phyloP scores from a whole-genome alignment of 2,113 vertebrate species.

The Rhizomys pruinosus region DNA sequence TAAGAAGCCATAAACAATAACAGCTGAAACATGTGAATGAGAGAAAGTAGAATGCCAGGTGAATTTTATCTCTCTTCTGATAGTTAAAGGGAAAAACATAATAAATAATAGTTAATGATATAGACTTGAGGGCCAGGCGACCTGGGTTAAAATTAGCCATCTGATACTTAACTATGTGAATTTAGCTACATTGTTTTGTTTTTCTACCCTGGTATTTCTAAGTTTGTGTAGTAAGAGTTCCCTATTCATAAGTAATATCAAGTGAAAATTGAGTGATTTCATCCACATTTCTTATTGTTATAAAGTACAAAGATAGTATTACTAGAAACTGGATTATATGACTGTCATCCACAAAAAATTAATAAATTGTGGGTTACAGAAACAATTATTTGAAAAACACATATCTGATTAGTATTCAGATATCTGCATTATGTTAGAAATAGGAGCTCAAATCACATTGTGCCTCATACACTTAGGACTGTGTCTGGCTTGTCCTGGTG shows the following conservation, averaged over 20 bases:
- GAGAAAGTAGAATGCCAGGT: background rate
- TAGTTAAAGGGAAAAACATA: background rate
- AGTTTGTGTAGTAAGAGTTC: background rate
- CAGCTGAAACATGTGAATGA: background rate
- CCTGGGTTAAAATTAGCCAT: background rate
- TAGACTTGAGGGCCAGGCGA: background rate
- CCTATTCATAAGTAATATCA: background rate
- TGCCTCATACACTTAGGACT: background rate
- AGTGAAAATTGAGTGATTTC: background rate
- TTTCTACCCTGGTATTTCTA: background rate
- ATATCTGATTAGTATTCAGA: constrained; percentile 7
- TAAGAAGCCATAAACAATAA: background rate
- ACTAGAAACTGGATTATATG: background rate
- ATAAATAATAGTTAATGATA: background rate
- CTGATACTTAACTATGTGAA: background rate
- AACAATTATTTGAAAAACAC: background rate
- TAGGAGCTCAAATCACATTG: background rate
- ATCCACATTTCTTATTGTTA: background rate
- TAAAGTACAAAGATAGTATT: background rate
- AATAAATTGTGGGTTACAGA: constrained; percentile 21
- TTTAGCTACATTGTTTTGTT: constrained; percentile 15
- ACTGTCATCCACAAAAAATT: background rate
- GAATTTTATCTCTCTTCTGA: constrained; percentile 5
- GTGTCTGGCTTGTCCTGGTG: constrained; percentile 6
- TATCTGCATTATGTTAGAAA: background rate